These are phyloP conservation scores for Metridium senile DNA, from an alignment of 92 coral and sea anemone genomes.

Conservation along the genomic window DNA sequence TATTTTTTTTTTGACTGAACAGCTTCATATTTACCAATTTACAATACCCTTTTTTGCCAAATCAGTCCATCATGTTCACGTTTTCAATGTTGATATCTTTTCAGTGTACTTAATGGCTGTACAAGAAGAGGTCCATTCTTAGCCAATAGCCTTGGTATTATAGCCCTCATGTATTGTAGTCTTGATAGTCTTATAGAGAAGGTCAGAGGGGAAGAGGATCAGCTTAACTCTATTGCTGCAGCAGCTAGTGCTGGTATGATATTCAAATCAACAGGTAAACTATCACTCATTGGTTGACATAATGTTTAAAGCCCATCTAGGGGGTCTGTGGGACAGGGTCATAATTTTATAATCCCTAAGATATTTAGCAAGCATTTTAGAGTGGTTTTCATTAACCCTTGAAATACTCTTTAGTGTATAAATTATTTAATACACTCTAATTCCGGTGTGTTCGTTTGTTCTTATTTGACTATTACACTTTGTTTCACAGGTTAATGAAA, in stretches of 20 bases:
- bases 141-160: conserved; percentile 87
- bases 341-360: no score
- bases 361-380: no score
- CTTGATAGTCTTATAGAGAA: conserved; percentile 75
- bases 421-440: no score
- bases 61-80: not conserved
- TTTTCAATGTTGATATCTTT: not conserved
- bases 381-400: no score
- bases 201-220: conserved; percentile 65
- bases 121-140: conserved; percentile 95
- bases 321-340: no score
- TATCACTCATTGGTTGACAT: not conserved
- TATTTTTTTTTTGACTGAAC: no score
- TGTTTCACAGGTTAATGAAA: no score
- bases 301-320: not conserved
- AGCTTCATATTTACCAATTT: no score
- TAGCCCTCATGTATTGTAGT: conserved; percentile 86
- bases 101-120: conserved; percentile 93
- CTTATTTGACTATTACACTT: no score
- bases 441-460: no score
- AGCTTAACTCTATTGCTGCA: conserved; percentile 72
- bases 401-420: no score
- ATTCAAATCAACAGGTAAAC: conserved; percentile 79
- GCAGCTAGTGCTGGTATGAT: conserved; percentile 75
- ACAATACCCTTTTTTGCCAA: no score